phyloP scores from a whole-genome alignment of 1,140 invertebrate genomes.

The Ceratosolen solmsi region DNA sequence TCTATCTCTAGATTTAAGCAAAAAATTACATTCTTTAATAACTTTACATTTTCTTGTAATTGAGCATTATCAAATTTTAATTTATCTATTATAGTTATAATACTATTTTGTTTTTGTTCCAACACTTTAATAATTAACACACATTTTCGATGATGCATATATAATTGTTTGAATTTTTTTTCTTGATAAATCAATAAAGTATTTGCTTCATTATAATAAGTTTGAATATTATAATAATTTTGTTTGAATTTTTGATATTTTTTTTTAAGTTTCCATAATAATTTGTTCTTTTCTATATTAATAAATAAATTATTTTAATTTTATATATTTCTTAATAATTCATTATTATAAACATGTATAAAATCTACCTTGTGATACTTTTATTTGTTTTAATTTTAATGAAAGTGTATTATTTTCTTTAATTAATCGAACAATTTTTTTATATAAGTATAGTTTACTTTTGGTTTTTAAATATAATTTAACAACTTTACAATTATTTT shows the following conservation, averaged over 20 bases:
- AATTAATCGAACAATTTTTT: constrained; percentile 65
- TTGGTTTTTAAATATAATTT: constrained; percentile 54
- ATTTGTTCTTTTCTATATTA: constrained; percentile 56
- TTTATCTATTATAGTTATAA: constrained; percentile 58
- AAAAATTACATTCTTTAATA: constrained; percentile 81
- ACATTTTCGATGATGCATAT: constrained; percentile 59
- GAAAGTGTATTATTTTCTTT: constrained; percentile 66
- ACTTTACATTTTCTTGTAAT: constrained; percentile 76
- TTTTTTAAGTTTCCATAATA: constrained; percentile 57
- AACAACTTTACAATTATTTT: constrained; percentile 48
- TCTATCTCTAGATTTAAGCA: constrained; percentile 80
- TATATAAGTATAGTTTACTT: constrained; percentile 60
- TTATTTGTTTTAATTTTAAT: constrained; percentile 62
- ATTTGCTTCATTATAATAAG: constrained; percentile 55
- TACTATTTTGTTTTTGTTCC: constrained; percentile 60
- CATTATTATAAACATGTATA: constrained; percentile 21
- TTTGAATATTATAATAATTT: constrained; percentile 55
- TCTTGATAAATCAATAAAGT: constrained; percentile 58
- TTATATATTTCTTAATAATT: background rate
- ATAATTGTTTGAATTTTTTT: constrained; percentile 58
- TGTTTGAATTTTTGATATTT: constrained; percentile 65
- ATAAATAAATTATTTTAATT: constrained; percentile 36
- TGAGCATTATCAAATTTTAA: constrained; percentile 73
- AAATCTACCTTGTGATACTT: constrained; percentile 56
- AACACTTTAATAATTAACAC: constrained; percentile 53